Conservation (phyloP, 2,797 vertebrate species). For the Linurgus olivaceus region DNA sequence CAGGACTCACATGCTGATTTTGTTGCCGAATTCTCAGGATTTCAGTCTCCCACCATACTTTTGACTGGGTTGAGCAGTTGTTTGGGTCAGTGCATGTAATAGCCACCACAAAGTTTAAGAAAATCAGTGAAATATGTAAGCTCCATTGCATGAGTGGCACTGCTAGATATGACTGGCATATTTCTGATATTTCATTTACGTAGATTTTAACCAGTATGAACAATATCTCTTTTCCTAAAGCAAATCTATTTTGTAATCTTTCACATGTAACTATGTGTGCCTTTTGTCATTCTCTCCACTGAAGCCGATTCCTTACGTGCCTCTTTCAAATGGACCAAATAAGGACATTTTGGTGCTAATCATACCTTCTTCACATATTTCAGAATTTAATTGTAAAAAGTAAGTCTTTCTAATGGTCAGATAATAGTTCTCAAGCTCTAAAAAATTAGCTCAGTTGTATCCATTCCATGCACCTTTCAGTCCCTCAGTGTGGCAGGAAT, state of each 20-base stretch:
- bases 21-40: neutral
- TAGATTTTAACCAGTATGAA: conserved; percentile 15
- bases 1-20: neutral
- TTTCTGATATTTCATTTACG: conserved; percentile 1
- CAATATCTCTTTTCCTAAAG: conserved; percentile 12
- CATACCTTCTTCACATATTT: neutral
- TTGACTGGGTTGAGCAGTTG: neutral
- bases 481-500: neutral
- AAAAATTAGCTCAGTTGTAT: neutral
- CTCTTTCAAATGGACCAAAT: neutral
- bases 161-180: neutral
- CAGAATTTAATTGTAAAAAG: neutral
- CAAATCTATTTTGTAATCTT: neutral
- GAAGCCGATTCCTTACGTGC: neutral
- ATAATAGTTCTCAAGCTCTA: neutral
- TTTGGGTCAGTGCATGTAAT: neutral
- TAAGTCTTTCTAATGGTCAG: neutral
- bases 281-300: neutral
- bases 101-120: neutral
- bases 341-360: neutral
- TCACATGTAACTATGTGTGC: neutral
- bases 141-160: neutral
- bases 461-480: neutral
- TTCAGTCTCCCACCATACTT: neutral
- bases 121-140: neutral